phyloP scores from a whole-genome alignment of 1,140 invertebrate species.

The Manduca sexta region DNA sequence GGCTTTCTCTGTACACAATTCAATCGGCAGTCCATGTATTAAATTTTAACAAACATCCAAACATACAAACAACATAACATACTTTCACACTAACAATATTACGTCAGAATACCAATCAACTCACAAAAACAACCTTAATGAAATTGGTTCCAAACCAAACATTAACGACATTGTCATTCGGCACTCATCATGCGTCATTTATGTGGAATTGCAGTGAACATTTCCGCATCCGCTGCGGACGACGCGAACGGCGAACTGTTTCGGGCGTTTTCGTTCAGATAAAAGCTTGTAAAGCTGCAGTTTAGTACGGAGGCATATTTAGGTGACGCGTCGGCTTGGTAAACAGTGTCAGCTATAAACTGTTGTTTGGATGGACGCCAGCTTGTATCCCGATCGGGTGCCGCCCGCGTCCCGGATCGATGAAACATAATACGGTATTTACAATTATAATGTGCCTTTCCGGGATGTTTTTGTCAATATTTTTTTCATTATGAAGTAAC shows the following conservation, averaged over 20 bases:
- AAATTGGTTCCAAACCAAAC: neutral
- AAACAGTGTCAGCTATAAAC: slow-evolving; percentile 48
- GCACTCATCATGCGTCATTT: slow-evolving; percentile 5
- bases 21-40: no score
- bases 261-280: slow-evolving; percentile 7
- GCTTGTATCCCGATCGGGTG: slow-evolving; percentile 18
- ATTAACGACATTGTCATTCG: no score
- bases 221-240: slow-evolving; percentile 18
- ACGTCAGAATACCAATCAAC: no score
- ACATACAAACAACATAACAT: no score
- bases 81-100: no score
- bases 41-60: no score
- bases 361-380: slow-evolving; percentile 51
- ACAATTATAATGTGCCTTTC: neutral
- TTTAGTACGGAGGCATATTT: slow-evolving; percentile 29
- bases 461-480: neutral
- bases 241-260: slow-evolving; percentile 2
- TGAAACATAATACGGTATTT: slow-evolving; percentile 4
- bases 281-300: slow-evolving; percentile 15
- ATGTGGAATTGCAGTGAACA: slow-evolving; percentile 11
- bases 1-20: no score
- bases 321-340: slow-evolving; percentile 28
- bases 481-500: no score
- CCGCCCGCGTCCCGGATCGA: neutral
- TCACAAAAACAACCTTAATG: neutral